Evolutionary conservation across 1,140 invertebrate species (phyloP).

Genomic region (Panonychus citri): DNA sequence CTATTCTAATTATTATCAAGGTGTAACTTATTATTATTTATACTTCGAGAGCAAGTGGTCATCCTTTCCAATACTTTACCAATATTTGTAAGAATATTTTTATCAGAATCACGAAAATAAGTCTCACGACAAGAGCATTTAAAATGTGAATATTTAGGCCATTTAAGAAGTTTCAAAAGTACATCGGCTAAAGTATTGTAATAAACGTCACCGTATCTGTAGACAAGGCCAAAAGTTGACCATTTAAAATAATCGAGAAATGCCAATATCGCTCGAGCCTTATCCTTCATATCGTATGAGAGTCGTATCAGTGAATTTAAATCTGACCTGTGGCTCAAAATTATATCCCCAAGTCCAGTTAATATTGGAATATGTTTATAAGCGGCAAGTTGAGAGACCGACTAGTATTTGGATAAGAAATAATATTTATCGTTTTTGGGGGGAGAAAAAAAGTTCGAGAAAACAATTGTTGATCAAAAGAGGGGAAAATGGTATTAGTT

Average conservation of each 20-base stretch:
- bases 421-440: too few species aligned
- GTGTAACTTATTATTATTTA: background rate
- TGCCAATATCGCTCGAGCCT: slow-evolving; percentile 12
- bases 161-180: slow-evolving; percentile 3
- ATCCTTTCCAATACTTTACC: slow-evolving; percentile 9
- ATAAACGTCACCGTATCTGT: slow-evolving; percentile 13
- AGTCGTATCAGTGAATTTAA: slow-evolving; percentile 13
- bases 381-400: slow-evolving; percentile 12
- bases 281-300: slow-evolving; percentile 14
- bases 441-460: too few species aligned
- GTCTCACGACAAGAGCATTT: slow-evolving; percentile 10
- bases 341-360: slow-evolving; percentile 15
- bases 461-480: too few species aligned
- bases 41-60: slow-evolving; percentile 14
- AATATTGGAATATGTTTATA: slow-evolving; percentile 12
- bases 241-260: slow-evolving; percentile 13
- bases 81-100: slow-evolving; percentile 12
- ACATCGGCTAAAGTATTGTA: slow-evolving; percentile 13
- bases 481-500: too few species aligned
- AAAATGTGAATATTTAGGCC: background rate
- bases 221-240: slow-evolving; percentile 14
- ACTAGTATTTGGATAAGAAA: background rate
- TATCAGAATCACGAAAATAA: slow-evolving; percentile 10
- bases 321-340: slow-evolving; percentile 6
- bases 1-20: too few species aligned